These are phyloP conservation scores for Drosophila phalerata DNA, from an alignment of 2,888 invertebrate genomes.

Conservation along the genomic window DNA sequence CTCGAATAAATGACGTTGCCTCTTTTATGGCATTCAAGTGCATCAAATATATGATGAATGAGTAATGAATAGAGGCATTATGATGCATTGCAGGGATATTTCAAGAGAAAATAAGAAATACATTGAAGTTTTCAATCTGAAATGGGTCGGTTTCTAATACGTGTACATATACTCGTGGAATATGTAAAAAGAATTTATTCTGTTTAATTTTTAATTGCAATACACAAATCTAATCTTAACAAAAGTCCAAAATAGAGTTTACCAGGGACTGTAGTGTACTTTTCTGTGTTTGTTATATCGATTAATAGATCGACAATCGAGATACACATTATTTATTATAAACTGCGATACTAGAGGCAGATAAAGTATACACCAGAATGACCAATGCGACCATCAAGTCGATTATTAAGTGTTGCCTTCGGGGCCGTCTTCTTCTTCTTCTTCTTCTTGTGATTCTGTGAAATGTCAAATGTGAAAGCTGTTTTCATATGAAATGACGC, in stretches of 20 bases:
- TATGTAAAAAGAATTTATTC: background rate
- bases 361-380: constrained; percentile 35
- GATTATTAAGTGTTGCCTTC: constrained; percentile 51
- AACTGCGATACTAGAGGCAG: background rate
- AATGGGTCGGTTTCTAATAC: background rate
- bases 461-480: constrained; percentile 74
- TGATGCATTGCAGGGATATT: constrained; percentile 25
- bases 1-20: constrained; percentile 51
- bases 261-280: too few species aligned
- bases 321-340: background rate
- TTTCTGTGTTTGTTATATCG: too few species aligned
- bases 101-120: background rate
- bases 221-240: background rate
- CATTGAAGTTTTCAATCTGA: background rate
- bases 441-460: constrained; percentile 29
- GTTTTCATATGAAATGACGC: constrained; percentile 71
- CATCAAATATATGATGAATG: constrained; percentile 27
- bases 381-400: constrained; percentile 17
- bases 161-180: background rate
- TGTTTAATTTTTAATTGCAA: background rate
- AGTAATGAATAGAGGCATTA: constrained; percentile 18
- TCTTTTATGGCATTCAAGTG: constrained; percentile 39
- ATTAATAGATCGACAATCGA: background rate
- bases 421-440: constrained; percentile 3
- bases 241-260: too few species aligned